Evolutionary conservation across 2,888 invertebrate genomes (phyloP), one percentile per base, ranked within the genome.

Genomic region (Caradrina kadenii): DNA sequence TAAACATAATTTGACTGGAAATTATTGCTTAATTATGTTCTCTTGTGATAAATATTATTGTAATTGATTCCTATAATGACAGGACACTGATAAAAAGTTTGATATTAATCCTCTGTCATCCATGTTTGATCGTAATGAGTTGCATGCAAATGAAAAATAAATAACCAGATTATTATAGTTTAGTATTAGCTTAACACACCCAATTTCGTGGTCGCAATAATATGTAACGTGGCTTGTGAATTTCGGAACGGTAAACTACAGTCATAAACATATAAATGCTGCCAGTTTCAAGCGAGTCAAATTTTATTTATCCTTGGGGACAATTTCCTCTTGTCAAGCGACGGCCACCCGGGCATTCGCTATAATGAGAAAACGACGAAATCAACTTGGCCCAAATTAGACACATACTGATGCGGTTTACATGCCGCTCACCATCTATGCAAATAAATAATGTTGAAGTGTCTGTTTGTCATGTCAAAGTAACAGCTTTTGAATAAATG

Each of bases 301-400:
- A 94, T 93, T 94, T 93, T 93, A 94, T 93, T 93, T 92, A 91
- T 93, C 93, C 91, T 88, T 87, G 83, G 89, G 90, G 92, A 93
- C 93, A 93, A 93, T 94, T 94, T 94, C 95, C 94, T 94, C 93
- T 91, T 93, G 93, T 94, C 93, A 93, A 91, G 85, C 87, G 90
- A 81, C 88, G 94, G 93, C 94, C 94, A 94, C 94, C 94, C 94
- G 93, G 91, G 91, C 90, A 90, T 93, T 92, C 88, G 88, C 89
- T 89, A 90, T 93, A 92, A 93, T 90, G 92, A 93, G 90, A 94
- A 94, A 93, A 94, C 92, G 92, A 94, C 92, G 80, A 93, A 94
- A 91, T 91, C 91, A 91, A 93, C 91, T 89, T 87, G 89, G 90
- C 88, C 91, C 85, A 92, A 95, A 94, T 95, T 95, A 95, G 96